phyloP scores from a whole-genome alignment of 2,797 vertebrate genomes.

The Sebastes vulpes region DNA sequence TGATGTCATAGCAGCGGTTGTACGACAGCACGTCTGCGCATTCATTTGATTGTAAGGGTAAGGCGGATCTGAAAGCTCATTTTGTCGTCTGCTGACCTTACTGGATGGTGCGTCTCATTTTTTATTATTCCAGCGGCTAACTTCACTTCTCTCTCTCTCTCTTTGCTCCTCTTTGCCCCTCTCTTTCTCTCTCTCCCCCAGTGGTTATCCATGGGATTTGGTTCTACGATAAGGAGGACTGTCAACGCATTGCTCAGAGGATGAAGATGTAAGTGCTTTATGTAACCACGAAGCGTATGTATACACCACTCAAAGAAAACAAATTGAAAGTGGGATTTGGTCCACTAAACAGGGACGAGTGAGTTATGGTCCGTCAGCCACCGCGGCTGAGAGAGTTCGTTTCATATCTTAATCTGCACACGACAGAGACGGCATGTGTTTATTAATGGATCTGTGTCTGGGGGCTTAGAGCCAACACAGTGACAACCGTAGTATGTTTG shows the following conservation, averaged over 20 bases:
- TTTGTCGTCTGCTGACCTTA: constrained; percentile 53
- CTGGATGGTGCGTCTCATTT: background rate
- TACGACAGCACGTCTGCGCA: constrained; percentile 13
- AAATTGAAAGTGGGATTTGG: background rate
- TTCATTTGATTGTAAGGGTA: constrained; percentile 44
- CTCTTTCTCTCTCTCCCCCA: constrained; percentile 54
- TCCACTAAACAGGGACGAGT: background rate
- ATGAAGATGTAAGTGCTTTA: constrained; percentile 93
- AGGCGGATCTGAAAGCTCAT: constrained; percentile 26
- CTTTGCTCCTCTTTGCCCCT: background rate
- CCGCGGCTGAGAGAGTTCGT: background rate
- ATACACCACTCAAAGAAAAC: background rate
- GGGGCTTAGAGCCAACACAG: background rate
- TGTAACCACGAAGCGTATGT: background rate
- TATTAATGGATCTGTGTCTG: background rate
- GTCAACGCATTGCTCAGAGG: constrained; percentile 94
- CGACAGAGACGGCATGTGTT: background rate
- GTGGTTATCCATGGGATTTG: constrained; percentile 98
- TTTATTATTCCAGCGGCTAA: constrained; percentile 10
- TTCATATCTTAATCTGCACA: background rate
- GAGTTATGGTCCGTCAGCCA: background rate
- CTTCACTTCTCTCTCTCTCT: background rate
- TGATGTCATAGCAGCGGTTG: constrained; percentile 28
- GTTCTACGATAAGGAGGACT: constrained; percentile 98
- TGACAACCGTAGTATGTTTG: background rate